These are phyloP conservation scores for Urocynchramus pylzowi DNA, from an alignment of 2,113 vertebrate species.

Conservation along the genomic window DNA sequence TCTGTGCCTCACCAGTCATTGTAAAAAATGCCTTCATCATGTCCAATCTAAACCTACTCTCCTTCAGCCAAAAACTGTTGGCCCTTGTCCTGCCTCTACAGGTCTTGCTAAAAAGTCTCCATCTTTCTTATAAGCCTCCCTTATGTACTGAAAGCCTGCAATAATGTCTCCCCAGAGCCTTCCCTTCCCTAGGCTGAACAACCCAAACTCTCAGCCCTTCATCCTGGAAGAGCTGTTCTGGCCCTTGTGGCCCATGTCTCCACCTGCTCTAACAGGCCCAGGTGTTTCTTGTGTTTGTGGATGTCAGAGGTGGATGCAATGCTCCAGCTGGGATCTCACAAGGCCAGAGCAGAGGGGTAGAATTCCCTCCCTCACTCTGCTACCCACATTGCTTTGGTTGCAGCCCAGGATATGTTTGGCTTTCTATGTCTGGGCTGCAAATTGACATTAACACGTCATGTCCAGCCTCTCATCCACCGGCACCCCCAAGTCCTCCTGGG, in stretches of 20 bases:
- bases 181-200: no score
- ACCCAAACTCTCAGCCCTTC: neutral
- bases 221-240: no score
- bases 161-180: neutral
- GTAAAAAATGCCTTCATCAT: neutral
- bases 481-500: neutral
- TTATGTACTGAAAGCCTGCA: neutral
- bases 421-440: neutral
- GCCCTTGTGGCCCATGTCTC: neutral
- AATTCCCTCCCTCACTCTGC: neutral
- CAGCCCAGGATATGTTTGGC: neutral
- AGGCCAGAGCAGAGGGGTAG: neutral
- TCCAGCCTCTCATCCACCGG: neutral
- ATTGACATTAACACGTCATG: accelerated
- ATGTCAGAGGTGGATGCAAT: neutral
- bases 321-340: neutral
- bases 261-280: neutral
- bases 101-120: neutral
- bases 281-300: neutral
- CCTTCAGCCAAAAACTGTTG: neutral
- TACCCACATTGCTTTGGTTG: neutral
- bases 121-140: neutral
- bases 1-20: neutral
- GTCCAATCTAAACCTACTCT: neutral
- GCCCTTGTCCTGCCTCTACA: neutral